These are phyloP conservation scores for Drosophila villosipedis DNA, from an alignment of 2,888 invertebrate species.

Conservation along the genomic window DNA sequence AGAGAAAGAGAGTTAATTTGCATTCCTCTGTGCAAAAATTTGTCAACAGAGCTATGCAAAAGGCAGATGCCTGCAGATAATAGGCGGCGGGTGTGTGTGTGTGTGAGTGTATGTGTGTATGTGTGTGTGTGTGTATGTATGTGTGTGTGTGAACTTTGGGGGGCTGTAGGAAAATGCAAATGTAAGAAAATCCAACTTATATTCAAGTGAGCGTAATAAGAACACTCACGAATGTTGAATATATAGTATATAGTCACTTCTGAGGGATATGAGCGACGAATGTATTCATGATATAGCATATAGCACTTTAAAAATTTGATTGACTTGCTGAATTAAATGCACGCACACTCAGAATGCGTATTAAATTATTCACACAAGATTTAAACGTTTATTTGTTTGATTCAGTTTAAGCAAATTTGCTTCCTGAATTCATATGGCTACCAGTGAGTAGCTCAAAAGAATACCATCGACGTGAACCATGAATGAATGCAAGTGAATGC, in stretches of 20 bases:
- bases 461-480: not conserved
- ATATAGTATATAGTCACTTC: not conserved
- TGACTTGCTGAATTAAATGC: not conserved
- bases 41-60: slow-evolving; percentile 25
- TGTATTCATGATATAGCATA: not conserved
- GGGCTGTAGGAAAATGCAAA: not conserved
- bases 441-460: not conserved
- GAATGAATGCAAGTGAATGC: not conserved
- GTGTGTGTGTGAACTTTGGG: not conserved
- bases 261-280: not conserved
- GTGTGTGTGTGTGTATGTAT: not conserved
- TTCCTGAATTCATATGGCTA: not conserved
- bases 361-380: not conserved
- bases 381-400: not conserved
- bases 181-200: not conserved
- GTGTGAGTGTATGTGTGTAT: not conserved
- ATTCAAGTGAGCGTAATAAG: slow-evolving; percentile 21
- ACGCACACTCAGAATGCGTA: not conserved
- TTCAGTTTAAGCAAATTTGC: not conserved
- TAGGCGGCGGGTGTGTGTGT: slow-evolving; percentile 1
- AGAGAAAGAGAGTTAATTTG: slow-evolving; percentile 44
- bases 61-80: not conserved
- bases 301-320: not conserved
- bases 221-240: slow-evolving; percentile 9
- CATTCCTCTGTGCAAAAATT: slow-evolving; percentile 47